A percentile compares a stretch with the other conserved stretches of the same genome.
Evolutionary conservation across 2,797 vertebrate species (phyloP).

Genomic region (Todus mexicanus): DNA sequence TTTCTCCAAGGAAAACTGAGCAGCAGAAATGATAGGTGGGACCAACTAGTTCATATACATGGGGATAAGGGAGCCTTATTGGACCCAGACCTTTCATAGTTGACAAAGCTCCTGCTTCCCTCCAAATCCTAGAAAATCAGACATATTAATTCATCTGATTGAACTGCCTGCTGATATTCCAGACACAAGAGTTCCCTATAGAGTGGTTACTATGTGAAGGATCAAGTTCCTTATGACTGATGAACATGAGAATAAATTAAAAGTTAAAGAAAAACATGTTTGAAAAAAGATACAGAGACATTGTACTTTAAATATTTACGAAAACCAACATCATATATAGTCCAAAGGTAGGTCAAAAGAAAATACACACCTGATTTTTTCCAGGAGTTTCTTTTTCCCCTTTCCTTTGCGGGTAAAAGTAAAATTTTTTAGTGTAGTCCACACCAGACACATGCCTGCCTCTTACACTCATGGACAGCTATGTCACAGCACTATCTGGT

Average conservation of each 20-base stretch:
- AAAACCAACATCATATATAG: not conserved
- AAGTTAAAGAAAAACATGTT: not conserved
- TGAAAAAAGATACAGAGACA: not conserved
- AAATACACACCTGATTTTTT: not conserved
- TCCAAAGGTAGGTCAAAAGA: not conserved
- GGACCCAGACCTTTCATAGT: not conserved
- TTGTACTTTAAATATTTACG: not conserved
- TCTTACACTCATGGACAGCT: not conserved
- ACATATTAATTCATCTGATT: not conserved
- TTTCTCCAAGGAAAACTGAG: not conserved
- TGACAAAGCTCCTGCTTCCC: not conserved
- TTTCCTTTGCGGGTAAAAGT: not conserved
- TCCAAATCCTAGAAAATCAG: not conserved
- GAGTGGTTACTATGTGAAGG: not conserved
- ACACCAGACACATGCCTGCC: not conserved
- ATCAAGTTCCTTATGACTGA: not conserved
- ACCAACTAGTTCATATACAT: not conserved
- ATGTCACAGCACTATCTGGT: rapidly evolving
- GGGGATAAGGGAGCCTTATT: not conserved
- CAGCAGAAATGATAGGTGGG: not conserved
- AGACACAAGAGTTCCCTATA: not conserved
- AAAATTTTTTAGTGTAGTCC: not conserved
- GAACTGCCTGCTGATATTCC: not conserved
- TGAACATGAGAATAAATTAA: not conserved
- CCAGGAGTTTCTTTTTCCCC: not conserved